A percentile compares a stretch with the other conserved stretches of the same genome.
Conservation (phyloP, 2,888 invertebrate species). For the Rhamnusium bicolor region DNA sequence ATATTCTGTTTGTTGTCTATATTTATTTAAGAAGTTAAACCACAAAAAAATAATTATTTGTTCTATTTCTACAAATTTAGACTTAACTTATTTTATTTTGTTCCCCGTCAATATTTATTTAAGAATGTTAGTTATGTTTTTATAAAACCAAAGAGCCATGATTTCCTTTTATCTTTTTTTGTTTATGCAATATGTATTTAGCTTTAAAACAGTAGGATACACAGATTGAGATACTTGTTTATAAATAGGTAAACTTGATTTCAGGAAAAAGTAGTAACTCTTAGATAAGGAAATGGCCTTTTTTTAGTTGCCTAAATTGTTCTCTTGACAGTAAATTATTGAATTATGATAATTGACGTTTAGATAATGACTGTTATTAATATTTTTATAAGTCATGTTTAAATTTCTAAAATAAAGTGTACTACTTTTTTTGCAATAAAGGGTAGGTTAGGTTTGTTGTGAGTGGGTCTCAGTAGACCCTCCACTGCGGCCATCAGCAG, state of each 20-base stretch:
- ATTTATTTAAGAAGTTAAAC: neutral
- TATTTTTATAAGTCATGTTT: too few species aligned
- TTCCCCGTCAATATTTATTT: neutral
- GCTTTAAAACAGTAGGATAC: neutral
- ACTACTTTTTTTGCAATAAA: too few species aligned
- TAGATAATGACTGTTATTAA: too few species aligned
- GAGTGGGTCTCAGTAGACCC: too few species aligned
- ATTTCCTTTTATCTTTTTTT: neutral
- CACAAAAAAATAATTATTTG: neutral
- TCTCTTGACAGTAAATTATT: too few species aligned
- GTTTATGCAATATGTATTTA: neutral
- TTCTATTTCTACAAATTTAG: neutral
- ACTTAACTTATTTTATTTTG: neutral
- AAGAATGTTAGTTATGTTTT: neutral
- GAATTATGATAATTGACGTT: too few species aligned
- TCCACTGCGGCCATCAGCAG: too few species aligned
- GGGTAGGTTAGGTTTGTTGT: too few species aligned
- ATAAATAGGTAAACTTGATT: neutral
- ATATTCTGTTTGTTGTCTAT: neutral
- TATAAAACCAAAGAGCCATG: neutral
- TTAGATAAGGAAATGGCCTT: too few species aligned
- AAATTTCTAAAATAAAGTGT: too few species aligned
- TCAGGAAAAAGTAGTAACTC: too few species aligned
- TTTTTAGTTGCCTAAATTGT: too few species aligned
- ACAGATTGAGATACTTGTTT: neutral